Evolutionary conservation across 2,113 vertebrate species (phyloP), one percentile per base, ranked within the genome.

Genomic region (Seriola dumerili): DNA sequence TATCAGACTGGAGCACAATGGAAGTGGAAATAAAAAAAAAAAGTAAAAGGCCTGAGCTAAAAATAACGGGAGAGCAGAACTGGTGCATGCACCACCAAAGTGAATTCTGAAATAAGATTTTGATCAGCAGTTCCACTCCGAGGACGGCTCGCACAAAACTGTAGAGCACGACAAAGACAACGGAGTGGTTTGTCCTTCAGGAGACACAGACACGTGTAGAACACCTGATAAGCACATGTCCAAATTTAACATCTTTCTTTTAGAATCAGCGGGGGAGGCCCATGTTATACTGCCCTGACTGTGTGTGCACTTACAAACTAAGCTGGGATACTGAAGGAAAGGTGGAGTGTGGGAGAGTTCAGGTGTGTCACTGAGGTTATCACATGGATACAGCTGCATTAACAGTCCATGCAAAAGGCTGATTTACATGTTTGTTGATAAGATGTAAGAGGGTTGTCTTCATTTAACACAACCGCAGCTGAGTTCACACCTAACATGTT

Each of bases 61-160:
- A 91, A 87, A 88, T 88, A 88, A 65, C 72, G 34, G 38, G 14
- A 29, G 13, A 77, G 80, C 23, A 57, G 77, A 84, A n/a, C 4
- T 23, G n/a, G 68, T 40, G 67, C 79, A 76, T 1, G 1, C 58
- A 16, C 16, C 40, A 44, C 9, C 12, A 65, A 66, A 83, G 77
- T 75, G 34, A 57, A 58, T 14, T 34, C 57, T 61, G 12, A 42
- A 65, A 64, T 42, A 21, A 78, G 69, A 84, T 81, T 84, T 17
- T 72, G 66, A 81, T 84, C 63, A 67, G 61, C 54, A 5, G 54
- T 5, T 66, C 17, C 29, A 64, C 66, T 4, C 4, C 21, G 25
- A 75, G 64, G 55, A 61, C 25, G 2, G 3, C 58, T 52, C 13
- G 1, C 38, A 40, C 16, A 54, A 8, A 34, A 59, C 40, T 32